Evolutionary conservation across 2,113 vertebrate species (phyloP).

Genomic region (Setophaga petechia): DNA sequence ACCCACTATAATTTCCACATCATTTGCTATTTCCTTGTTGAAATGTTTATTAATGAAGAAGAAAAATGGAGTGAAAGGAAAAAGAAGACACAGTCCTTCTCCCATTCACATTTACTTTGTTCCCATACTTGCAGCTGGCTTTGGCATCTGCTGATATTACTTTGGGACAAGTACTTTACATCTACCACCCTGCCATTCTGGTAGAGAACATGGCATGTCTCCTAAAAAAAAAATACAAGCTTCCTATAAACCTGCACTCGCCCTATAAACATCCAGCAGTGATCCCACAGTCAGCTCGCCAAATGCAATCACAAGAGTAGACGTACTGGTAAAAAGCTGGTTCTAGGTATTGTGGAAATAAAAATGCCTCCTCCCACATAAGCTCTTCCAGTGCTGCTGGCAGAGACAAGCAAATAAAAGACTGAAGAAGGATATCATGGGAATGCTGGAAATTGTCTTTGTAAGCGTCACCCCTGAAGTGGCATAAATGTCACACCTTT

Average conservation of each 20-base stretch:
- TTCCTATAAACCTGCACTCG: background rate
- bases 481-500: conserved; percentile 6
- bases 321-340: background rate
- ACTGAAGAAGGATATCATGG: background rate
- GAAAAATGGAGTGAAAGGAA: background rate
- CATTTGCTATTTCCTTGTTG: background rate
- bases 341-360: background rate
- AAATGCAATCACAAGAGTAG: background rate
- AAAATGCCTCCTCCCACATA: background rate
- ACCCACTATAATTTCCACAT: background rate
- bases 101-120: background rate
- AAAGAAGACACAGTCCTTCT: background rate
- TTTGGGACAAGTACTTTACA: background rate
- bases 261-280: background rate
- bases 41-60: background rate
- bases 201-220: background rate
- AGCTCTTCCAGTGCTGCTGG: background rate
- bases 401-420: background rate
- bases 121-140: background rate
- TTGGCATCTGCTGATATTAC: background rate
- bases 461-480: background rate
- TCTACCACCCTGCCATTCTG: background rate
- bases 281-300: background rate
- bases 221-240: background rate
- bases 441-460: background rate